These are phyloP conservation scores for Reticulitermes lucifugus DNA, from an alignment of 2,888 invertebrate species.

Conservation along the genomic window DNA sequence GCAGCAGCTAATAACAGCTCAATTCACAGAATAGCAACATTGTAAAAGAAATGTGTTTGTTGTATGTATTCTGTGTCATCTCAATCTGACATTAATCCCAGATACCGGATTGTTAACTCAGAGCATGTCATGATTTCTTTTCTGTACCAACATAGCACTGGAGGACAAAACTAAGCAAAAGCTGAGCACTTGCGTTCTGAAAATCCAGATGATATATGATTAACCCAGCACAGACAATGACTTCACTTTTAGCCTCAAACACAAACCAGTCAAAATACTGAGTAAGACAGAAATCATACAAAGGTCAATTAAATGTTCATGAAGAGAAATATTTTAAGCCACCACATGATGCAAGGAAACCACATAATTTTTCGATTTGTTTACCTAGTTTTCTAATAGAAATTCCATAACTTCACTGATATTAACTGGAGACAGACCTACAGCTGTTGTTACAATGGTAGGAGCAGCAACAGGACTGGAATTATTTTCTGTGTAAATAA, in stretches of 20 bases:
- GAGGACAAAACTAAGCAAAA: neutral
- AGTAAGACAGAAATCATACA: neutral
- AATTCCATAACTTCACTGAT: too few species aligned
- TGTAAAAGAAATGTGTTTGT: neutral
- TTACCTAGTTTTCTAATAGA: too few species aligned
- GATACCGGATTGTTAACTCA: neutral
- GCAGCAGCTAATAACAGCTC: too few species aligned
- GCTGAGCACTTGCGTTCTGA: slow-evolving; percentile 31
- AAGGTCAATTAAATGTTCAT: neutral
- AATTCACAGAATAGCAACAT: neutral
- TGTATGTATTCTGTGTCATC: neutral
- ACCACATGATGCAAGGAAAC: too few species aligned
- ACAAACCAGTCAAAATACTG: slow-evolving; percentile 13
- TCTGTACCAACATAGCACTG: slow-evolving; percentile 27
- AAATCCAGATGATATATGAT: neutral
- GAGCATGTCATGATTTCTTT: neutral
- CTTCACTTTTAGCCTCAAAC: slow-evolving; percentile 27
- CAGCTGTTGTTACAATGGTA: too few species aligned
- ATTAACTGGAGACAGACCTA: too few species aligned
- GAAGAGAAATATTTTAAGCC: too few species aligned
- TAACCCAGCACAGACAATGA: neutral
- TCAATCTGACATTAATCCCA: neutral
- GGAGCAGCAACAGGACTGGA: too few species aligned
- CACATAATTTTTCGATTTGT: too few species aligned
- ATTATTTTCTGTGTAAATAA: too few species aligned